Evolutionary conservation across 2,888 invertebrate species (phyloP), one percentile per base, ranked within the genome.

Genomic region (Actias luna): DNA sequence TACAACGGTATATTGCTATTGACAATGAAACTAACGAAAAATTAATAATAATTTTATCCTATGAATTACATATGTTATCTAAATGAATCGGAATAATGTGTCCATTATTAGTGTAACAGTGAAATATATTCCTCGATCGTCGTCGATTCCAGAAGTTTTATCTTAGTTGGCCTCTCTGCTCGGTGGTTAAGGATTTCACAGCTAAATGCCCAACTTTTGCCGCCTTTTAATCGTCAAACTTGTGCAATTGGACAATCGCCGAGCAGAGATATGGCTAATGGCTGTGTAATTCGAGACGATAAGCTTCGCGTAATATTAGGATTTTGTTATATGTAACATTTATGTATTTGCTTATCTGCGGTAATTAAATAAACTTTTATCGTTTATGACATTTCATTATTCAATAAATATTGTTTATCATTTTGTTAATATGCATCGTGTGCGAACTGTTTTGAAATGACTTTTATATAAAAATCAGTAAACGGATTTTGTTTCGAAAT

Each of bases 141-240:
- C 68, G 73, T 65, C 72, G 71, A 78, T 81, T 72, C 63, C 67
- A 69, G 67, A 81, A 85, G 73, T 85, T 84, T 84, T 82, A 84
- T 83, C 83, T 80, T 63, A 74, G 69, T 78, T 80, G 75, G 75
- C 76, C 68, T 68, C 64, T 64, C 65, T 64, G 71, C 68, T 74
- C 60, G 67, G 69, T 67, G 68, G 74, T 71, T 75, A 71, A 75
- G 70, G 68, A 74, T 77, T 79, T 75, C 71, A 72, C 70, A 72
- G 73, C 76, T 75, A 78, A 83, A 80, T 76, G 72, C 75, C 72
- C 67, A 79, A 80, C 78, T 83, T 78, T 75, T 69, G 70, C 63
- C 80, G 79, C 64, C 74, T 81, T 81, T 77, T 85, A 86, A 87
- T 88, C 78, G 85, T 73, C 77, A 67, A 87, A 88, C 81, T 88